phyloP scores from a whole-genome alignment of 2,888 invertebrate genomes.

The Euplagia quadripunctaria region DNA sequence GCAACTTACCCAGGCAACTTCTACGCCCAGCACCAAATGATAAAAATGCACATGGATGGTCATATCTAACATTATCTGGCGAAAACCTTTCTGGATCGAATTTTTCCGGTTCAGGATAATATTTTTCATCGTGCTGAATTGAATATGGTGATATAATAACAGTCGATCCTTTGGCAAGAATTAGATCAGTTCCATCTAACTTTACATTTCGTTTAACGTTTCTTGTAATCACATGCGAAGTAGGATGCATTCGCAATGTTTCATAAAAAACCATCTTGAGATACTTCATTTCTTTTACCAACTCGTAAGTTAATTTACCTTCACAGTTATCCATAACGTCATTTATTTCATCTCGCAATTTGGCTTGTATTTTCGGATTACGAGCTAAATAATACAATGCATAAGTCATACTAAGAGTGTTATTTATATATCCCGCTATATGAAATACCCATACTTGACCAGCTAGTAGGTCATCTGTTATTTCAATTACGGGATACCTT shows the following conservation, averaged over 20 bases:
- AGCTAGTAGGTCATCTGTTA: conserved; percentile 67
- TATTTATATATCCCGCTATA: conserved; percentile 79
- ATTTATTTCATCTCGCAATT: conserved; percentile 64
- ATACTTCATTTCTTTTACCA: conserved; percentile 73
- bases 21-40: conserved; percentile 80
- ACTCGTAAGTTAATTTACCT: conserved; percentile 71
- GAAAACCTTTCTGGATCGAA: conserved; percentile 83
- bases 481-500: conserved; percentile 27
- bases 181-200: conserved; percentile 67
- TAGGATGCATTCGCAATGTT: conserved; percentile 71
- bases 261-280: conserved; percentile 70
- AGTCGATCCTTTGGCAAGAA: conserved; percentile 65
- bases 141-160: conserved; percentile 70
- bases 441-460: conserved; percentile 78
- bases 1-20: conserved; percentile 74
- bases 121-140: conserved; percentile 76
- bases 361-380: conserved; percentile 70
- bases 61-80: conserved; percentile 61
- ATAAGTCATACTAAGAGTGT: conserved; percentile 68
- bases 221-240: conserved; percentile 71
- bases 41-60: conserved; percentile 71
- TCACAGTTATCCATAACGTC: conserved; percentile 59
- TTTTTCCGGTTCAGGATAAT: conserved; percentile 77
- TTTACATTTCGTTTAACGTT: conserved; percentile 62
- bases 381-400: conserved; percentile 71